Percentiles rank a stretch among this genome's conserved stretches.
These are phyloP conservation scores for Hecatera dysodea DNA, from an alignment of 2,888 invertebrate species.

Conservation along the genomic window DNA sequence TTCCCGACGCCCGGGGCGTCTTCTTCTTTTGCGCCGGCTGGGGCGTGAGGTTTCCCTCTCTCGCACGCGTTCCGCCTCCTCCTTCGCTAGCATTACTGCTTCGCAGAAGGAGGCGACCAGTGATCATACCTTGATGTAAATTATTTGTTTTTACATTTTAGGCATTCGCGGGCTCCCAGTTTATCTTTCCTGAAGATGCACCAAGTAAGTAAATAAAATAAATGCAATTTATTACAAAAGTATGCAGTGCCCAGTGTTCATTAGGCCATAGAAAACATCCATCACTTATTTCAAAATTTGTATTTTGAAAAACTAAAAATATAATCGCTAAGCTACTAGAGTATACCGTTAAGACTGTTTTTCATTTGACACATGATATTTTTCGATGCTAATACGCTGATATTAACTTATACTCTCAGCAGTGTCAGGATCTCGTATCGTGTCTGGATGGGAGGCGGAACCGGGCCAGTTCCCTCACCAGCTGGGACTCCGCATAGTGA, in stretches of 20 bases:
- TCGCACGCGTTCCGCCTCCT: too few species aligned
- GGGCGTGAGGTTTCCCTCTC: too few species aligned
- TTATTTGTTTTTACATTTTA: conserved; percentile 8
- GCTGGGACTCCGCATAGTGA: conserved; percentile 80
- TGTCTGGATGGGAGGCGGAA: conserved; percentile 82
- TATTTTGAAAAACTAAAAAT: neutral
- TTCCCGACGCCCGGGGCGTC: too few species aligned
- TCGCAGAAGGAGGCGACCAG: too few species aligned
- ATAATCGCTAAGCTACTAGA: too few species aligned
- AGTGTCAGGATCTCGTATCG: conserved; percentile 69
- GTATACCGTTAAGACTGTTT: too few species aligned
- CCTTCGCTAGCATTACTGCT: too few species aligned
- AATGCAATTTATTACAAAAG: neutral
- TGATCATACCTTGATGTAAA: neutral
- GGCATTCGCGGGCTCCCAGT: conserved; percentile 34
- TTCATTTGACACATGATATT: neutral
- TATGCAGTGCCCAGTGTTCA: neutral
- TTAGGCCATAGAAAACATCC: neutral
- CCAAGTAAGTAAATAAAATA: conserved; percentile 15
- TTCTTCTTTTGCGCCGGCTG: too few species aligned
- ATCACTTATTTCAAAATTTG: neutral
- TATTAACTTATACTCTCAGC: neutral
- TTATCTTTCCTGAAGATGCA: conserved; percentile 42
- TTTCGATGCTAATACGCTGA: neutral
- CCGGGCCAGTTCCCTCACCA: conserved; percentile 81